Evolutionary conservation across 1,140 invertebrate species (phyloP).

Genomic region (Ips nitidus): DNA sequence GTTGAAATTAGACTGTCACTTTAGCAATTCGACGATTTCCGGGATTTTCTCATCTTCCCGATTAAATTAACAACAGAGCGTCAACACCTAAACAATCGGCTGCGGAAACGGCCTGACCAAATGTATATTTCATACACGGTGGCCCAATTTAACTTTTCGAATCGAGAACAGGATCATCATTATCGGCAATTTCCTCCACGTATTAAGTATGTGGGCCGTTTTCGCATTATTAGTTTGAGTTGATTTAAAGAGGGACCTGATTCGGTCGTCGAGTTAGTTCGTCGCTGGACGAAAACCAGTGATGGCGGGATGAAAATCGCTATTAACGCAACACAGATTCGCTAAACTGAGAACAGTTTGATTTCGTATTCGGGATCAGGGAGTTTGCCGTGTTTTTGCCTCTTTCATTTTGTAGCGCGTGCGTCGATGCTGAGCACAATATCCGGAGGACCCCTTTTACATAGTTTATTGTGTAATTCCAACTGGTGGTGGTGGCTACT

Average conservation of each 20-base stretch:
- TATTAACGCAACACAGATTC: slow-evolving; percentile 2
- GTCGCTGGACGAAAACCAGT: neutral
- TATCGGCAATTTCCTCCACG: neutral
- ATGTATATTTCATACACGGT: too few relatives aligned
- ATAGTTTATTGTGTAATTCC: slow-evolving; percentile 8
- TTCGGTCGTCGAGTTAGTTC: neutral
- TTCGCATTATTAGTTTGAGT: too few relatives aligned
- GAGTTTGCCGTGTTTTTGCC: neutral
- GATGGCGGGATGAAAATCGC: slow-evolving; percentile 1
- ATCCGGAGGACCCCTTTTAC: slow-evolving; percentile 4
- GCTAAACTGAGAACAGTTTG: slow-evolving; percentile 6
- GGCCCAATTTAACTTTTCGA: too few relatives aligned
- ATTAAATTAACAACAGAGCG: too few relatives aligned
- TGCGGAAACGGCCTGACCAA: too few relatives aligned
- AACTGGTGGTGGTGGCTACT: slow-evolving; percentile 10
- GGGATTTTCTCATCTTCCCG: too few relatives aligned
- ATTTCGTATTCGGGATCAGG: neutral
- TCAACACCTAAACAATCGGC: too few relatives aligned
- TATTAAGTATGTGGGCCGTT: too few relatives aligned
- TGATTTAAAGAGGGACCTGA: neutral
- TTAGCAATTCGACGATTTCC: too few relatives aligned
- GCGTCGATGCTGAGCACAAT: slow-evolving; percentile 1
- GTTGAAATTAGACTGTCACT: too few relatives aligned
- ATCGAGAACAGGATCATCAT: neutral
- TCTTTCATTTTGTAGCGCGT: neutral